Evolutionary conservation across 2,888 invertebrate genomes (phyloP), one percentile per base, ranked within the genome.

Genomic region (Tetanocera ferruginea): DNA sequence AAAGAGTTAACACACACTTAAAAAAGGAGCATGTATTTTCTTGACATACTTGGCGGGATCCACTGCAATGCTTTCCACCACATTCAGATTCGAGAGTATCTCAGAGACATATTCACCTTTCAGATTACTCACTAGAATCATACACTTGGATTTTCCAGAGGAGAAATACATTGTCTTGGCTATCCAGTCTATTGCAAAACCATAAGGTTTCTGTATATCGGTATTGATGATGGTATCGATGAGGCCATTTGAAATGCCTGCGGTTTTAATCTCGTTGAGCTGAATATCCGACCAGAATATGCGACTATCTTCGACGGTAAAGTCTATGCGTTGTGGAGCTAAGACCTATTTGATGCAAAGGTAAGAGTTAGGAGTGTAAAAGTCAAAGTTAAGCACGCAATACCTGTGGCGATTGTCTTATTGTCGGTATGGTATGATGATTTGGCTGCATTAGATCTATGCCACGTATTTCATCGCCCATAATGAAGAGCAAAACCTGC

Each of bases 181-280:
- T 78, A 95, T 92, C 95, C 95, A 95, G 91, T 97, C 96, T 78
- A 97, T 91, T 52, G 95, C 95, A 86, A 97, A 92, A 3, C 95
- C 96, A 76, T 87, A 88, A 0, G 89, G 90, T 76, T 88, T 89
- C 78, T 88, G 87, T 79, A 89, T 88, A 89, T 94, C 94, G 66
- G 94, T 93, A 88, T 96, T 95, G 71, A 95, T 93, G 78, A 96
- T 91, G 19, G 94, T 94, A 84, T 93, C 92, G 60, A 94, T 93
- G 3, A 93, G 91, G 31, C 94, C 94, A 79, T 93, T 93, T 49
- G 93, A 93, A 66, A 95, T 90, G 70, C 92, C 92, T 1, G 94
- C 93, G 28, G 92, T 90, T 86, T 94, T 94, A 28, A 96, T 93
- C 89, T 96, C 95, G 88, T 94, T 94, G 70, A 93, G 91, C 86